Percentiles rank a stretch among this genome's conserved stretches.
Evolutionary conservation across 1,140 invertebrate species (phyloP).

Genomic region (Frieseomelitta varia): DNA sequence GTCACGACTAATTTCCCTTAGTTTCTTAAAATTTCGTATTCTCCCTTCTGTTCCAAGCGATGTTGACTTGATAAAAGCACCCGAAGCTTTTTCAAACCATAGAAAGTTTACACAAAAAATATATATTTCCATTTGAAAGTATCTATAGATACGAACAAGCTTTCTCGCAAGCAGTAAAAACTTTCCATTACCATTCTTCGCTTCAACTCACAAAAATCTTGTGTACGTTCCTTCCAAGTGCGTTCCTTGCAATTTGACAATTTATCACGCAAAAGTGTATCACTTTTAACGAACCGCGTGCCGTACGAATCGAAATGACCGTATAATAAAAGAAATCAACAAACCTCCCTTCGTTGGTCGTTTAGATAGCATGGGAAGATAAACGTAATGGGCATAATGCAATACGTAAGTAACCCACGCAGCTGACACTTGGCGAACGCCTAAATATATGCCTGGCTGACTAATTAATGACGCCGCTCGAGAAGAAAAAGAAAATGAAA

Average conservation of each 20-base stretch:
- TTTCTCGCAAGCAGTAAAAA: not conserved
- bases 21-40: too few relatives aligned
- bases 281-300: not conserved
- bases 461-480: conserved; percentile 56
- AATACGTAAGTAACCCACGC: conserved; percentile 29
- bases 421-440: conserved; percentile 13
- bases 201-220: not conserved
- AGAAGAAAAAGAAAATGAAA: not conserved
- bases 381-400: conserved; percentile 36
- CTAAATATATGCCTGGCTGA: conserved; percentile 34
- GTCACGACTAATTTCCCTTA: too few relatives aligned
- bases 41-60: too few relatives aligned
- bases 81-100: too few relatives aligned
- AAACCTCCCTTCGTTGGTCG: not conserved
- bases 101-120: too few relatives aligned
- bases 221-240: not conserved
- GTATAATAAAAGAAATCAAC: not conserved
- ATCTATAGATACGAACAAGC: too few relatives aligned
- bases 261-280: not conserved
- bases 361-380: not conserved
- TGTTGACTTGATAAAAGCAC: too few relatives aligned
- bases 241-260: not conserved
- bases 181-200: not conserved
- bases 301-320: not conserved
- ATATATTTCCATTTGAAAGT: too few relatives aligned